Evolutionary conservation across 2,888 invertebrate genomes (phyloP), one percentile per base, ranked within the genome.

Genomic region (Odontomyia ornata): DNA sequence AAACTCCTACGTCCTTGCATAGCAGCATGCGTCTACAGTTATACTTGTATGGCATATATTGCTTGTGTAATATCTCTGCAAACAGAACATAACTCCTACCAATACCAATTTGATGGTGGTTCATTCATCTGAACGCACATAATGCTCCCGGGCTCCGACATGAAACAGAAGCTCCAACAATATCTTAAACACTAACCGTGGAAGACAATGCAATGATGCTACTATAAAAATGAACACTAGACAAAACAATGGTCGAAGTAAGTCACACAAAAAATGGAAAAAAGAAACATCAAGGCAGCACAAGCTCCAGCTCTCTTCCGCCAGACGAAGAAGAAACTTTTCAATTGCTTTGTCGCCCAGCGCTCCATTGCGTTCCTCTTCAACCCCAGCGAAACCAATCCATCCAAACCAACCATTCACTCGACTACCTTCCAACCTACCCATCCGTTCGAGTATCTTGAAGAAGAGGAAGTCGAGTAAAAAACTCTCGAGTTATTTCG

Each of bases 121-220:
- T 52, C 52, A 52, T 52, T 52, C 52, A 52, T 52, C 52, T 52
- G 4, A 2, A 52, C 15, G 52, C 7, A 9, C 15, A 52, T 18
- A 52, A 52, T 52, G 15, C 13, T 13, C 52, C 52, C 5, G 3
- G 18, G 4, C 18, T 15, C 52, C 52, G 52, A 52, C 18, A 52
- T 52, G 52, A 52, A 52, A 52, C n/a, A 52, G n/a, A n/a, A 18
- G 52, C 52, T 4, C 4, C 60, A 60, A 60, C 25, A 25, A 21
- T 18, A 60, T 60, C 25, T 60, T 25, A 23, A 60, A 60, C 25
- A 60, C 25, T 60, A n/a, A 4, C 15, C 60, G 60, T 23, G 23
- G 15, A 25, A 60, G 25, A 60, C 60, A 60, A 60, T 60, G 21
- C 60, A 60, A 60, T 60, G 21, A 60, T 60, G 60, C 60, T 52